Percentiles rank a stretch among this genome's conserved stretches.
Conservation (phyloP, 30 jellyfish, hydroid and myxozoan genomes). For the Pseudorhiza aurosa region DNA sequence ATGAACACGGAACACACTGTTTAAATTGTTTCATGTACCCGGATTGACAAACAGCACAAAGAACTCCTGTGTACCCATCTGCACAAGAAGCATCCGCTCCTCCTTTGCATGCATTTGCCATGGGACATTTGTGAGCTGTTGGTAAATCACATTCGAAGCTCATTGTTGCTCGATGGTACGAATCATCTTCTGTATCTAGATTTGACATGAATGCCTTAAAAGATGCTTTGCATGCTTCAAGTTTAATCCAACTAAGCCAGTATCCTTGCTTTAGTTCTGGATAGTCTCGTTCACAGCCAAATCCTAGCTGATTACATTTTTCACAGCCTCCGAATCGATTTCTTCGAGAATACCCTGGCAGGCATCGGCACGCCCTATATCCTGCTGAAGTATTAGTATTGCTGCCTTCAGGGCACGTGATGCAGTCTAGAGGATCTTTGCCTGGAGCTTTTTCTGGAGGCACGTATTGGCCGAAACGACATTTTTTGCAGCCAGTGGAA, state of each 20-base stretch:
- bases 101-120: slow-evolving; percentile 30
- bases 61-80: slow-evolving; percentile 15
- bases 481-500: slow-evolving; percentile 31
- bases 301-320: slow-evolving; percentile 23
- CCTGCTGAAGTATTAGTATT: slow-evolving; percentile 47
- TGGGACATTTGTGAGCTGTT: slow-evolving; percentile 36
- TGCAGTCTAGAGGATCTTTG: slow-evolving; percentile 39
- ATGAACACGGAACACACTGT: slow-evolving; percentile 27
- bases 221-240: background rate
- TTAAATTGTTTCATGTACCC: slow-evolving; percentile 5
- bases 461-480: slow-evolving; percentile 63
- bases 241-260: slow-evolving; percentile 45
- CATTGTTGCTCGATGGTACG: slow-evolving; percentile 5
- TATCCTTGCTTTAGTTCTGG: slow-evolving; percentile 20
- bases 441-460: slow-evolving; percentile 49
- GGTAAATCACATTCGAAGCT: slow-evolving; percentile 14
- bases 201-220: slow-evolving; percentile 10
- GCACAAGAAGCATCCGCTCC: slow-evolving; percentile 33
- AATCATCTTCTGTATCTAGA: slow-evolving; percentile 11
- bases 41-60: slow-evolving; percentile 37
- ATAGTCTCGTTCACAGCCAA: slow-evolving; percentile 27
- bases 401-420: slow-evolving; percentile 66
- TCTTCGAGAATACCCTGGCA: slow-evolving; percentile 43
- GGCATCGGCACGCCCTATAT: slow-evolving; percentile 39
- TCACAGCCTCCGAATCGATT: slow-evolving; percentile 45